phyloP scores from a whole-genome alignment of 2,888 invertebrate species.

The Eupithecia tripunctaria region DNA sequence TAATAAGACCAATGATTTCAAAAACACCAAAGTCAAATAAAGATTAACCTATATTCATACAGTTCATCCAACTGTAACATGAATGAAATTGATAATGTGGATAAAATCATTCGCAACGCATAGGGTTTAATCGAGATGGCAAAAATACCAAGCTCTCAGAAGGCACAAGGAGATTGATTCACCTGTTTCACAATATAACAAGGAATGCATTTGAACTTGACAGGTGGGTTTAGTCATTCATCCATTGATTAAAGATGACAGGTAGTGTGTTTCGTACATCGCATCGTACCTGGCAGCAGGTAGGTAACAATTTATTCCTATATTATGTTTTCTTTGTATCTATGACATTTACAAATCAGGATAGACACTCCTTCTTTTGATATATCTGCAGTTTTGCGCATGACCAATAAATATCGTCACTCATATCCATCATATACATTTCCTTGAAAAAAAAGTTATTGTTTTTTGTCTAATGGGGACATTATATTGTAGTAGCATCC shows the following conservation, averaged over 20 bases:
- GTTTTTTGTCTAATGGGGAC: too few species aligned
- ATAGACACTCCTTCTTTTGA: background rate
- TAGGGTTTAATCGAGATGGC: background rate
- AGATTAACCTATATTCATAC: too few species aligned
- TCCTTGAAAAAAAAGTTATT: too few species aligned
- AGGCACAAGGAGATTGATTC: background rate
- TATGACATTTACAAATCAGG: constrained; percentile 10
- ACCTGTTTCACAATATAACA: background rate
- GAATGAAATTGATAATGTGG: background rate
- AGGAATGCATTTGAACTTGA: background rate
- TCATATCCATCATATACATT: too few species aligned
- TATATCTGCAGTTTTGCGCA: too few species aligned
- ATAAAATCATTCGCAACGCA: background rate
- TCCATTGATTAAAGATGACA: background rate
- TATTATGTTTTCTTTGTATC: background rate
- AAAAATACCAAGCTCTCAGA: constrained; percentile 8
- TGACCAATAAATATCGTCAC: too few species aligned
- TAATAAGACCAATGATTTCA: too few species aligned
- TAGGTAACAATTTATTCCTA: background rate
- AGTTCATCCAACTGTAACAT: background rate
- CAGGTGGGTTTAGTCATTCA: background rate
- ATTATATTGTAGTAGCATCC: too few species aligned
- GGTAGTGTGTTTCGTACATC: background rate
- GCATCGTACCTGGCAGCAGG: background rate
- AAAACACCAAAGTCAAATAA: too few species aligned